These are phyloP conservation scores for Zygogramma bicolorata DNA, from an alignment of 2,888 invertebrate species.

Conservation along the genomic window DNA sequence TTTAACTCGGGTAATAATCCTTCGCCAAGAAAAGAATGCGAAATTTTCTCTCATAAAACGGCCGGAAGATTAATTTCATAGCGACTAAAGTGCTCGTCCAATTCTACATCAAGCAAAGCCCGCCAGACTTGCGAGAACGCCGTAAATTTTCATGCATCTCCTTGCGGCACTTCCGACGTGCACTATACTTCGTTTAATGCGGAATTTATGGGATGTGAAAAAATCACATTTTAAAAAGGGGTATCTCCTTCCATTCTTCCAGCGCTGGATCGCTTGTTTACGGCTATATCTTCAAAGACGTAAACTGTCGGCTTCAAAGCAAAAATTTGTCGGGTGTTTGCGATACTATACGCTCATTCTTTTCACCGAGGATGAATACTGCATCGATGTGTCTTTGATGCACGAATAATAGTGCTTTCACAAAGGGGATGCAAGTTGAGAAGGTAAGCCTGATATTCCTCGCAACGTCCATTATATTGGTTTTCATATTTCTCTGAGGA, in stretches of 20 bases:
- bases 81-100: background rate
- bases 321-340: constrained; percentile 26
- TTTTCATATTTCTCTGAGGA: too few species aligned
- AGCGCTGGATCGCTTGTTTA: constrained; percentile 21
- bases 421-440: too few species aligned
- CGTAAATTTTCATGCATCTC: constrained; percentile 32
- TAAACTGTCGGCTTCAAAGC: constrained; percentile 34
- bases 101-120: background rate
- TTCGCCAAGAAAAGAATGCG: too few species aligned
- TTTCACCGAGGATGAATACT: background rate
- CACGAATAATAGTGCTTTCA: too few species aligned
- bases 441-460: too few species aligned
- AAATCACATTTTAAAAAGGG: constrained; percentile 29
- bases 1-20: too few species aligned
- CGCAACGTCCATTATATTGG: too few species aligned
- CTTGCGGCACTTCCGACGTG: constrained; percentile 22
- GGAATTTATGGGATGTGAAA: constrained; percentile 29
- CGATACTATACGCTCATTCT: too few species aligned
- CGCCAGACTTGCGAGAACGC: constrained; percentile 2
- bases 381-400: background rate
- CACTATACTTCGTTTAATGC: constrained; percentile 27
- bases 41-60: too few species aligned
- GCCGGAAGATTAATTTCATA: background rate
- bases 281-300: constrained; percentile 25
- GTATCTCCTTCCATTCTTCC: constrained; percentile 24